Conservation (phyloP, 2,113 vertebrate species). For the Casuarius casuarius region DNA sequence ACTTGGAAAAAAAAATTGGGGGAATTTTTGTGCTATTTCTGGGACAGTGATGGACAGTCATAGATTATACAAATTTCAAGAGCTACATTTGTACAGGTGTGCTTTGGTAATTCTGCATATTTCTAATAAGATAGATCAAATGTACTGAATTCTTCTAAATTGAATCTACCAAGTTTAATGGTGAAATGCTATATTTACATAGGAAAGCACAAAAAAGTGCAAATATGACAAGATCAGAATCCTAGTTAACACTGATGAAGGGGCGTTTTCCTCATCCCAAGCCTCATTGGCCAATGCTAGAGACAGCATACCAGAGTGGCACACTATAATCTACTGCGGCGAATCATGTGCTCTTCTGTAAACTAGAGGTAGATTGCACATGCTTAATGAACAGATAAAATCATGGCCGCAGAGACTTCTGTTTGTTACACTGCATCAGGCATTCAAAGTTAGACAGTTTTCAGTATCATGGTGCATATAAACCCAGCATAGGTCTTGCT, state of each 20-base stretch:
- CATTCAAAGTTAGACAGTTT: neutral
- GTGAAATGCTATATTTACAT: neutral
- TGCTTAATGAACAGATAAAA: neutral
- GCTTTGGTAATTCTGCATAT: neutral
- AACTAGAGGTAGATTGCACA: neutral
- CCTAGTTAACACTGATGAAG: neutral
- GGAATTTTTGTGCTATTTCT: neutral
- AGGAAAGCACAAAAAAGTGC: neutral
- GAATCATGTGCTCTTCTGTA: neutral
- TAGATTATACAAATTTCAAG: neutral
- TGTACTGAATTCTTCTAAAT: neutral
- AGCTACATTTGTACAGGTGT: neutral
- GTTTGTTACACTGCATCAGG: neutral
- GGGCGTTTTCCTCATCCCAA: neutral
- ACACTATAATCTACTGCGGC: neutral
- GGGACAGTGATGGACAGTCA: neutral
- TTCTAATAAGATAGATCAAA: neutral
- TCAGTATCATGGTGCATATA: neutral
- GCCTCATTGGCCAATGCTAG: neutral
- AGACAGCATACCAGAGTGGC: fast-evolving
- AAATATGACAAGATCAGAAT: neutral
- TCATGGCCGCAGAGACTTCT: neutral
- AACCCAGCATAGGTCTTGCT: neutral
- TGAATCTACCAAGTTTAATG: neutral
- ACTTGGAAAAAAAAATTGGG: neutral